These are phyloP conservation scores for Germaria angustata DNA, from an alignment of 2,888 invertebrate genomes.

Conservation along the genomic window DNA sequence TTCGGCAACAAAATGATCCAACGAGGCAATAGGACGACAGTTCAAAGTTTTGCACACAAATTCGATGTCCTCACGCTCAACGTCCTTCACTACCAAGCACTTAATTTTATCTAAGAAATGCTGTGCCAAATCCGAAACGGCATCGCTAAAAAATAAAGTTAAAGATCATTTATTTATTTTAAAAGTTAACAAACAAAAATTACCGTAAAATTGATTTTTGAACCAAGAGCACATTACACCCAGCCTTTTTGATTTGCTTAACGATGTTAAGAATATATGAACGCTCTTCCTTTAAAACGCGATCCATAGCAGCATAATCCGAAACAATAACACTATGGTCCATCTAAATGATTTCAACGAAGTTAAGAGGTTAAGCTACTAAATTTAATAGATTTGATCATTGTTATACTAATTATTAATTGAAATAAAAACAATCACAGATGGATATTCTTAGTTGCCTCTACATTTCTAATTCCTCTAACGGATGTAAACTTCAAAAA, in stretches of 20 bases:
- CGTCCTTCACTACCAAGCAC: constrained; percentile 98
- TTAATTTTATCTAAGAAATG: constrained; percentile 99
- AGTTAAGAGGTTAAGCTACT: too few relatives aligned
- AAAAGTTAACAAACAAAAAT: constrained; percentile 38
- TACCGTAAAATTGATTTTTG: constrained; percentile 89
- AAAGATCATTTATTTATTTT: neutral
- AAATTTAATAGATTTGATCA: too few relatives aligned
- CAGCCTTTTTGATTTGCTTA: constrained; percentile 98
- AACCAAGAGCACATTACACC: constrained; percentile 98
- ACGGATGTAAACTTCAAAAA: too few relatives aligned
- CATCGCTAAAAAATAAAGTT: constrained; percentile 85
- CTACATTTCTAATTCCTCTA: too few relatives aligned
- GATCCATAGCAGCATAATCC: constrained; percentile 99
- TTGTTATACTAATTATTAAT: too few relatives aligned
- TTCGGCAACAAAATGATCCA: constrained; percentile 97
- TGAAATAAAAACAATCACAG: too few relatives aligned
- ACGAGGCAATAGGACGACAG: constrained; percentile 97
- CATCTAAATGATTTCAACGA: constrained; percentile 83
- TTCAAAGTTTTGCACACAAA: constrained; percentile 97
- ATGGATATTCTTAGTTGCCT: too few relatives aligned
- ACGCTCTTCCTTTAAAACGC: constrained; percentile 97
- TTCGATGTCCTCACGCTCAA: constrained; percentile 98
- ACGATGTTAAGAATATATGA: constrained; percentile 98
- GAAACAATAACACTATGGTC: constrained; percentile 97
- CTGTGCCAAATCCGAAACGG: constrained; percentile 96